phyloP scores from a whole-genome alignment of 2,113 vertebrate species.

The Ancistrus triradiatus region DNA sequence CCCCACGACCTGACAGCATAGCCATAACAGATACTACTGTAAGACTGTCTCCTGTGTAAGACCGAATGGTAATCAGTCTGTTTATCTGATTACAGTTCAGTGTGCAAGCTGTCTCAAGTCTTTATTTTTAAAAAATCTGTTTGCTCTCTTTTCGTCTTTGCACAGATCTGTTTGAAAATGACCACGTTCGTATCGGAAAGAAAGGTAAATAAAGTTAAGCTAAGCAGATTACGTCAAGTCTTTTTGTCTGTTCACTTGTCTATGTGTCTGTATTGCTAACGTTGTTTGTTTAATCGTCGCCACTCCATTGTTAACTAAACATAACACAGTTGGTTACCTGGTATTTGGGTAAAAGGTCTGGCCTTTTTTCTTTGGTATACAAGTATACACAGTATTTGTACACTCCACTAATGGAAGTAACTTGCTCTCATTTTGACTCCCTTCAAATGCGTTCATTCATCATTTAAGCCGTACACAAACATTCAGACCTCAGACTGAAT shows the following conservation, averaged over 20 bases:
- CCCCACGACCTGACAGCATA: too few species aligned
- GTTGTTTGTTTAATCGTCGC: slow-evolving; percentile 20
- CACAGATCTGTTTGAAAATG: slow-evolving; percentile 71
- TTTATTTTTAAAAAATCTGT: slow-evolving; percentile 8
- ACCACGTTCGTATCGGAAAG: slow-evolving; percentile 65
- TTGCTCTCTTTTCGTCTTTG: background rate
- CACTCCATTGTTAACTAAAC: background rate
- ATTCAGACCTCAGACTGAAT: background rate
- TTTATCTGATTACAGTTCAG: background rate
- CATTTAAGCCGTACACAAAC: slow-evolving; percentile 2
- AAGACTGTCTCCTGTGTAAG: too few species aligned
- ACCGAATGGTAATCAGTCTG: too few species aligned
- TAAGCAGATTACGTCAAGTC: background rate
- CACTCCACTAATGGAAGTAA: background rate
- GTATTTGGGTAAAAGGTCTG: slow-evolving; percentile 5
- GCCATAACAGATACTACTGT: too few species aligned
- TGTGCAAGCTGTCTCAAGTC: background rate
- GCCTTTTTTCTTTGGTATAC: background rate
- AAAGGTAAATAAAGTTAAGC: slow-evolving; percentile 57
- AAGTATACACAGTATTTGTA: background rate
- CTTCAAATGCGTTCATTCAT: background rate
- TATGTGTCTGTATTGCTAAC: slow-evolving; percentile 1
- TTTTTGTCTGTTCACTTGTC: slow-evolving; percentile 4
- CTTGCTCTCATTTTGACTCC: too few species aligned
- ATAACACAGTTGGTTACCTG: background rate